Evolutionary conservation across 2,797 vertebrate species (phyloP).

Genomic region (Epinephelus coioides): DNA sequence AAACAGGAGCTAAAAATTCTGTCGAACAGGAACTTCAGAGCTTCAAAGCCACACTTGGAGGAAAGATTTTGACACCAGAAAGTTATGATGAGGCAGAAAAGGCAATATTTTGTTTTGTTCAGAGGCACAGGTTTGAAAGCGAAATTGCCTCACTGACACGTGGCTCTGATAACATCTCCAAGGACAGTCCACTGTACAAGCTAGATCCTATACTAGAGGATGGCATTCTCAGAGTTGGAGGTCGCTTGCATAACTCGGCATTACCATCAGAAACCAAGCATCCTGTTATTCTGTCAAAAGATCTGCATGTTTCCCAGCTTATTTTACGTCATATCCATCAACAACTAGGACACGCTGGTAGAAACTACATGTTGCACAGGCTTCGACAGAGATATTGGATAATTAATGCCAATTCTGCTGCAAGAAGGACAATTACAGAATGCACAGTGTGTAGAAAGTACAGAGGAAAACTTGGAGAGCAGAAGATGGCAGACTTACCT

Average conservation of each 20-base stretch:
- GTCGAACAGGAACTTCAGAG: slow-evolving; percentile 1
- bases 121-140: not conserved
- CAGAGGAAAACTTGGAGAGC: not conserved
- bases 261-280: slow-evolving; percentile 1
- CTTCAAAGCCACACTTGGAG: slow-evolving; percentile 16
- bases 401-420: not conserved
- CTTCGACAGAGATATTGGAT: not conserved
- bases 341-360: not conserved
- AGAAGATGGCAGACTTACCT: not conserved
- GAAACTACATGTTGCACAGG: not conserved
- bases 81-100: slow-evolving; percentile 12
- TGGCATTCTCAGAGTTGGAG: not conserved
- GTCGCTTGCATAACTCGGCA: not conserved
- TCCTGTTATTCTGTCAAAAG: not conserved
- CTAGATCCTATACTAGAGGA: not conserved
- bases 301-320: not conserved
- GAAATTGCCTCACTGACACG: not conserved
- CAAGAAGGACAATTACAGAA: not conserved
- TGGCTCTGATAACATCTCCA: not conserved
- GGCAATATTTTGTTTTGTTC: not conserved
- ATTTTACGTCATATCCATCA: not conserved
- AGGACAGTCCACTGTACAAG: slow-evolving; percentile 4
- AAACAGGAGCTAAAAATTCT: not conserved
- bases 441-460: not conserved
- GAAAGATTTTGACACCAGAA: not conserved